These are phyloP conservation scores for Hipposideros larvatus DNA, from an alignment of 2,797 vertebrate species.

Conservation along the genomic window DNA sequence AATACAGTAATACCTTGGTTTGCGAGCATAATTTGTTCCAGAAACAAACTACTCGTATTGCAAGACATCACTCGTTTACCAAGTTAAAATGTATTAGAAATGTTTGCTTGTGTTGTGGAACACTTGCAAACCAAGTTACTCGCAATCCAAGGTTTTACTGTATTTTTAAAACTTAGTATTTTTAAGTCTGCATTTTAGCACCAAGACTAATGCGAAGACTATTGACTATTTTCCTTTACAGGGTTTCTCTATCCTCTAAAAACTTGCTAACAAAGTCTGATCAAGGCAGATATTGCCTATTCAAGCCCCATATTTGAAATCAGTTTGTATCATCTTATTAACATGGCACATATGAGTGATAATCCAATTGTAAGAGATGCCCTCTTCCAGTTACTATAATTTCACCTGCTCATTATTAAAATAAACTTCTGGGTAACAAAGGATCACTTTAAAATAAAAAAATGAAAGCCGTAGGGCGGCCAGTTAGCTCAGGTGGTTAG, in stretches of 20 bases:
- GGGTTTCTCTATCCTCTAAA: not conserved
- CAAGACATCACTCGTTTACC: too few relatives aligned
- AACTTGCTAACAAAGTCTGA: constrained; percentile 4
- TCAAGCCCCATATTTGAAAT: constrained; percentile 24
- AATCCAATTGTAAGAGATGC: not conserved
- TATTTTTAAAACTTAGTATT: not conserved
- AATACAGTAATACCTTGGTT: not conserved
- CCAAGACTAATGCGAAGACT: not conserved
- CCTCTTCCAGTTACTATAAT: not conserved
- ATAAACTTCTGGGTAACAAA: not conserved
- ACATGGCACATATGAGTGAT: not conserved
- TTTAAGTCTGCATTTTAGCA: constrained; percentile 14
- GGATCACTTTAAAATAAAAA: not conserved
- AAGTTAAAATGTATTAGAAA: too few relatives aligned
- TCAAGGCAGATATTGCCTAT: not conserved
- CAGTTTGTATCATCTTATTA: not conserved
- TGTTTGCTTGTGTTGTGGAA: too few relatives aligned
- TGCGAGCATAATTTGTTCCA: too few relatives aligned
- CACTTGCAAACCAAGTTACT: too few relatives aligned
- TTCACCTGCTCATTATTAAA: not conserved
- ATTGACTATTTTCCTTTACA: constrained; percentile 24
- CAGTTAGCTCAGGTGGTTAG: too few relatives aligned
- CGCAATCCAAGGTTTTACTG: too few relatives aligned
- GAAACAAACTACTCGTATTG: too few relatives aligned
- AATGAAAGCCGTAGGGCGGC: not conserved